Evolutionary conservation across 1,140 invertebrate species (phyloP), one percentile per base, ranked within the genome.

Genomic region (Charaxes varanes): DNA sequence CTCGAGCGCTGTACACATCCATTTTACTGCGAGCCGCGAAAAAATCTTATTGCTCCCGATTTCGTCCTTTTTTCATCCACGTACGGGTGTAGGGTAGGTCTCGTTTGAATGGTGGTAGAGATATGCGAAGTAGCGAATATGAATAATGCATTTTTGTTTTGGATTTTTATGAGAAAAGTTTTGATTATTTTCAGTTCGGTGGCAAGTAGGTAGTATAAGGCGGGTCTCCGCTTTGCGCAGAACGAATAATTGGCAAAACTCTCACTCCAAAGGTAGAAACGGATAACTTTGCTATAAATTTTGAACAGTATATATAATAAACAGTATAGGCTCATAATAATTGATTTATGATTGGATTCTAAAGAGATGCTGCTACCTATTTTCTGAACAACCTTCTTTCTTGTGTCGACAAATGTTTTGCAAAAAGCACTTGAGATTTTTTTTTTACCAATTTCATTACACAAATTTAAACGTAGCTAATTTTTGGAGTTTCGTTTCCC

Each of bases 121-220:
- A 54, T 63, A 72, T 61, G 57, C 60, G 50, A 57, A 67, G 66
- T 60, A 62, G 62, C 62, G 63, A 76, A 62, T 80, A 83, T 83
- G 79, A 83, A 83, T 83, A 80, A 83, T 83, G 79, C 73, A 83
- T 83, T 83, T 80, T 83, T 83, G 79, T 83, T 83, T 83, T 76
- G 72, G 74, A 83, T 80, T 83, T 83, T 83, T 83, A 83, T 83
- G 79, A 69, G 74, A 14, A 79, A 83, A 83, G 74, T 83, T 83
- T 79, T 83, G 76, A 80, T 83, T 80, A 83, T 83, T 80, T 83
- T 78, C 76, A 78, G 72, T 80, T 79, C 61, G 62, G 50, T 62
- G 67, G 52, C 54, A 64, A 64, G 59, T 74, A 72, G 60, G 70
- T 71, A 69, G 45, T 50, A 42, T 60, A 62, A 54, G 61, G 50